phyloP scores from a whole-genome alignment of 2,113 vertebrate genomes.

The Regulus satrapa region DNA sequence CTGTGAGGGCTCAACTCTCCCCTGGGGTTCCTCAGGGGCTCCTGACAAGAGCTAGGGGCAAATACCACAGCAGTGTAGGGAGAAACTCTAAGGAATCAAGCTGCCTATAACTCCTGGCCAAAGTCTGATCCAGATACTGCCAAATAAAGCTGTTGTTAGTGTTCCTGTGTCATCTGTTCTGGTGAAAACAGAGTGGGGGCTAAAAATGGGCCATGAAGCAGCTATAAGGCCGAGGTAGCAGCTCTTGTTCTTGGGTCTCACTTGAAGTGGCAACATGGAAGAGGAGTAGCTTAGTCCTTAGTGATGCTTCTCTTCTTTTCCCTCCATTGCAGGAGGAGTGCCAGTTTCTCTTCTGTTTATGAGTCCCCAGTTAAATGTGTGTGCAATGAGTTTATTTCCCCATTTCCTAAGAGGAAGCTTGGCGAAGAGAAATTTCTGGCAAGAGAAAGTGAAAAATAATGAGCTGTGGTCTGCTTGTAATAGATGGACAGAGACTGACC shows the following conservation, averaged over 20 bases:
- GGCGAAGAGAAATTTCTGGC: not conserved
- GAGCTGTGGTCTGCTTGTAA: not conserved
- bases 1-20: not conserved
- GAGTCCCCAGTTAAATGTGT: not conserved
- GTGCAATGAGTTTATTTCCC: not conserved
- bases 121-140: not conserved
- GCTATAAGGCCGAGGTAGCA: not conserved
- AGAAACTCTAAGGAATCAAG: not conserved
- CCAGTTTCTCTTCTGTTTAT: not conserved
- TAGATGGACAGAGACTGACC: not conserved
- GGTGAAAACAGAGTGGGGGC: not conserved
- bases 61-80: not conserved
- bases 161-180: not conserved
- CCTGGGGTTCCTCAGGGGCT: accelerated
- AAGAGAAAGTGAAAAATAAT: not conserved
- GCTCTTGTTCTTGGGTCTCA: not conserved
- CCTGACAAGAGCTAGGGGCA: not conserved
- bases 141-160: not conserved
- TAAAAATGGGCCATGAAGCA: not conserved
- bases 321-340: not conserved
- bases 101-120: not conserved
- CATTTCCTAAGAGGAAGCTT: not conserved
- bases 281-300: not conserved
- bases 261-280: not conserved
- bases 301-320: not conserved